phyloP scores from a whole-genome alignment of 2,888 invertebrate species.

The Augochlorella aurata region DNA sequence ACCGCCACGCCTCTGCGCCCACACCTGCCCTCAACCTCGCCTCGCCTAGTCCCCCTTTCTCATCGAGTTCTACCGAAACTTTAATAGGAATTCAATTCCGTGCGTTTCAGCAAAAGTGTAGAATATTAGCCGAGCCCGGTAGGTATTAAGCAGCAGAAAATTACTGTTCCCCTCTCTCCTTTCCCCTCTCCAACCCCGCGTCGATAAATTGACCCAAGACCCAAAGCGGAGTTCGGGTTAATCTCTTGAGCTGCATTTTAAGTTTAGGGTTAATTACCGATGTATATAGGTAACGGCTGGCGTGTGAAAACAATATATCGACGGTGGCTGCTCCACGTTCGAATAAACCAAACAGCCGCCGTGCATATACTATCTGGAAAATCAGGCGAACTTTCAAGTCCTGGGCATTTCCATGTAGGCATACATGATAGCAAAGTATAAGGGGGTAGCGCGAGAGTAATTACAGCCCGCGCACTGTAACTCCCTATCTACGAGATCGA shows the following conservation, averaged over 20 bases:
- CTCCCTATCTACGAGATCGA: conserved; percentile 73
- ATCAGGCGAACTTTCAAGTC: conserved; percentile 63
- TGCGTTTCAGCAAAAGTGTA: conserved; percentile 23
- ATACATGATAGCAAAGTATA: conserved; percentile 67
- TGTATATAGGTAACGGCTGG: conserved; percentile 34
- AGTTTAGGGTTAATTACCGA: conserved; percentile 42
- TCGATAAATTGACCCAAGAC: conserved; percentile 32
- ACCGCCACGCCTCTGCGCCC: conserved; percentile 1
- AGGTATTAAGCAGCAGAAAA: conserved; percentile 35
- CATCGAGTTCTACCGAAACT: conserved; percentile 34
- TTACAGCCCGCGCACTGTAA: conserved; percentile 70
- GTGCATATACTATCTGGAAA: conserved; percentile 53
- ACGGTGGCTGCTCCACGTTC: conserved; percentile 36
- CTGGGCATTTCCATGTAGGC: conserved; percentile 58
- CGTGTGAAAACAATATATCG: conserved; percentile 64
- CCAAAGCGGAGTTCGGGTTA: not conserved
- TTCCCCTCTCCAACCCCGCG: not conserved
- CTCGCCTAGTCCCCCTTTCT: conserved; percentile 27
- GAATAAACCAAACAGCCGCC: conserved; percentile 40
- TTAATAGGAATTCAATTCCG: conserved; percentile 44
- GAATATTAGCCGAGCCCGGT: conserved; percentile 12
- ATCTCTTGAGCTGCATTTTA: conserved; percentile 34
- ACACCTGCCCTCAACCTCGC: not conserved
- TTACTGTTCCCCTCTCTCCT: not conserved
- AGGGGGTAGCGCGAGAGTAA: conserved; percentile 67